Evolutionary conservation across 2,888 invertebrate species (phyloP).

Genomic region (Eupsilia transversa): DNA sequence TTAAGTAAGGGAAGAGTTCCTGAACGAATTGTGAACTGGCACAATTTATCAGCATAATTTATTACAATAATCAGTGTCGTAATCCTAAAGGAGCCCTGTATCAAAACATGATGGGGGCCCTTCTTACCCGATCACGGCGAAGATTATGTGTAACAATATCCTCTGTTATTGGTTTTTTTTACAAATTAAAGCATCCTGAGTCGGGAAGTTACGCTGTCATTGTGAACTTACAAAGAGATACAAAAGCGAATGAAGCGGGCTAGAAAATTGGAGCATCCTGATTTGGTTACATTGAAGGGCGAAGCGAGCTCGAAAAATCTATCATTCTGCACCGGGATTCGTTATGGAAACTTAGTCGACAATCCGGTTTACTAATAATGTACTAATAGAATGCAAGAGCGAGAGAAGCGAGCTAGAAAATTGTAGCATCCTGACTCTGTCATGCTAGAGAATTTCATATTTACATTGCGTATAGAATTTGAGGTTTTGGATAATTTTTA

Average conservation of each 20-base stretch:
- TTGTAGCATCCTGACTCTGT: not conserved
- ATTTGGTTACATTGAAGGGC: not conserved
- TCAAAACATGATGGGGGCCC: not conserved
- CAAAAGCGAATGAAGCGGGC: not conserved
- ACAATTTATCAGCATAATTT: too few species aligned
- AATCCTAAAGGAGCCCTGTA: not conserved
- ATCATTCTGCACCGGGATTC: not conserved
- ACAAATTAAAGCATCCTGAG: not conserved
- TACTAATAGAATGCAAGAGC: not conserved
- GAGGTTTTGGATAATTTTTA: not conserved
- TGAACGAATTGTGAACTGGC: not conserved
- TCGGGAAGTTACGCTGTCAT: too few species aligned
- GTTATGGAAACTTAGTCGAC: not conserved
- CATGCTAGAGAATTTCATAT: not conserved
- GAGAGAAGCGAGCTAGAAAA: not conserved
- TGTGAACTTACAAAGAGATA: not conserved
- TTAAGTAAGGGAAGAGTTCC: not conserved
- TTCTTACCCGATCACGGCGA: not conserved
- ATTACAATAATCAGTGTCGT: too few species aligned
- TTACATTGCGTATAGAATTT: not conserved
- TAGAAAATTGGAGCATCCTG: not conserved
- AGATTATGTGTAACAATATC: too few species aligned
- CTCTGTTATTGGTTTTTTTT: not conserved
- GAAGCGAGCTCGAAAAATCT: not conserved
- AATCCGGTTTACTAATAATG: not conserved